phyloP scores from a whole-genome alignment of 2,797 vertebrate genomes.

The Crocidura indochinensis region DNA sequence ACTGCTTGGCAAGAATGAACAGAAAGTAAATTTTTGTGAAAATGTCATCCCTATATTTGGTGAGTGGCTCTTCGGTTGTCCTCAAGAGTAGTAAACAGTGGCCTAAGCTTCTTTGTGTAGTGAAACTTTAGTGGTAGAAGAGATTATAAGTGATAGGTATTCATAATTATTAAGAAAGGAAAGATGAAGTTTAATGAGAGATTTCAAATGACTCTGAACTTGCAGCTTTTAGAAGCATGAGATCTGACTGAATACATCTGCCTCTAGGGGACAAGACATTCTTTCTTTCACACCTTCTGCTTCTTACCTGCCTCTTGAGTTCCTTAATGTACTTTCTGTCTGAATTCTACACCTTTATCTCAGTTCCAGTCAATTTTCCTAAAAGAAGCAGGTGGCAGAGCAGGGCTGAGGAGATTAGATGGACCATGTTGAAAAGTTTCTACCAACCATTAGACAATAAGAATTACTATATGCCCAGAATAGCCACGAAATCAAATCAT shows the following conservation, averaged over 20 bases:
- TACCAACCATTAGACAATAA: neutral
- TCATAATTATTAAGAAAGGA: slow-evolving; percentile 1
- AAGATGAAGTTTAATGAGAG: neutral
- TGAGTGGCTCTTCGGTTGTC: no score
- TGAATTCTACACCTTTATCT: neutral
- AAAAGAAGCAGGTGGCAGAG: neutral
- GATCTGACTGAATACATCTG: slow-evolving; percentile 9
- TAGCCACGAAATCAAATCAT: neutral
- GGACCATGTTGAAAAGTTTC: no score
- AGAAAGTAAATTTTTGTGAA: no score
- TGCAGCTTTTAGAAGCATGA: neutral
- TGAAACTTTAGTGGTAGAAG: neutral
- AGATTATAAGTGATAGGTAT: slow-evolving; percentile 20
- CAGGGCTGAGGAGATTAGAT: no score
- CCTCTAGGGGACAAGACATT: neutral
- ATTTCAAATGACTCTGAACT: neutral
- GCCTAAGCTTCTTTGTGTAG: no score
- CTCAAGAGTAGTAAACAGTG: no score
- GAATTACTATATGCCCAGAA: no score
- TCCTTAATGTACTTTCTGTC: no score
- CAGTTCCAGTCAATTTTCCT: neutral
- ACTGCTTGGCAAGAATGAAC: neutral
- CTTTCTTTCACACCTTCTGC: neutral
- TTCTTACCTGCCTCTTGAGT: neutral
- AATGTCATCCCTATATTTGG: no score